Evolutionary conservation across 2,113 vertebrate species (phyloP).

Genomic region (Corynorhinus townsendii): DNA sequence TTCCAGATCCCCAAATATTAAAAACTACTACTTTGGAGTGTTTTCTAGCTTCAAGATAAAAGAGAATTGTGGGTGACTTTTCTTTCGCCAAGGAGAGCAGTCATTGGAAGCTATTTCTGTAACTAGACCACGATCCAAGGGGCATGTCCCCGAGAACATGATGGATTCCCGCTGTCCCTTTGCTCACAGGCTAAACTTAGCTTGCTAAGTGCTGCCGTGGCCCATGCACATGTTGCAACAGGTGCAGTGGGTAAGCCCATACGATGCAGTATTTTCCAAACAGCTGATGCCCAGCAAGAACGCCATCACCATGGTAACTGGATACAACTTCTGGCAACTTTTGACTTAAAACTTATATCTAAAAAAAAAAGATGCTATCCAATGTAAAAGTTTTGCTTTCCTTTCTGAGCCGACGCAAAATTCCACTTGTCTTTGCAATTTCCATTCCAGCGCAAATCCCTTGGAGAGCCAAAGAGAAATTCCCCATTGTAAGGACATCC

Average conservation of each 20-base stretch:
- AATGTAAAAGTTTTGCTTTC: neutral
- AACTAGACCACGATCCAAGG: neutral
- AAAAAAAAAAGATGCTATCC: neutral
- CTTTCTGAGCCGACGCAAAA: neutral
- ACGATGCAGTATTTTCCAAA: neutral
- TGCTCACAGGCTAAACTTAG: constrained; percentile 40
- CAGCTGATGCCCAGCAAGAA: neutral
- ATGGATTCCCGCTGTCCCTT: neutral
- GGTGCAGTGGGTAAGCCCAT: neutral
- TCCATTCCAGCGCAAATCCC: neutral
- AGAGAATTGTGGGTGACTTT: neutral
- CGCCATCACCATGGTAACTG: neutral
- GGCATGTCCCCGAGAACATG: neutral
- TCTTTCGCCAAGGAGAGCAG: neutral
- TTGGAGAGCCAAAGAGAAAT: neutral
- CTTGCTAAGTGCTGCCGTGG: neutral
- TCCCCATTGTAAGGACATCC: neutral
- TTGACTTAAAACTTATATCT: neutral
- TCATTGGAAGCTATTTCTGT: constrained; percentile 21
- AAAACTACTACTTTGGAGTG: neutral
- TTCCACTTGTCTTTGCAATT: neutral
- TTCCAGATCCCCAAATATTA: neutral
- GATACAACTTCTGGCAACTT: neutral
- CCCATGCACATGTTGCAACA: neutral
- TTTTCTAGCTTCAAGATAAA: neutral